Base-by-base conservation (phyloP, 2,888 invertebrate genomes). In the Phorcus lineatus region DNA sequence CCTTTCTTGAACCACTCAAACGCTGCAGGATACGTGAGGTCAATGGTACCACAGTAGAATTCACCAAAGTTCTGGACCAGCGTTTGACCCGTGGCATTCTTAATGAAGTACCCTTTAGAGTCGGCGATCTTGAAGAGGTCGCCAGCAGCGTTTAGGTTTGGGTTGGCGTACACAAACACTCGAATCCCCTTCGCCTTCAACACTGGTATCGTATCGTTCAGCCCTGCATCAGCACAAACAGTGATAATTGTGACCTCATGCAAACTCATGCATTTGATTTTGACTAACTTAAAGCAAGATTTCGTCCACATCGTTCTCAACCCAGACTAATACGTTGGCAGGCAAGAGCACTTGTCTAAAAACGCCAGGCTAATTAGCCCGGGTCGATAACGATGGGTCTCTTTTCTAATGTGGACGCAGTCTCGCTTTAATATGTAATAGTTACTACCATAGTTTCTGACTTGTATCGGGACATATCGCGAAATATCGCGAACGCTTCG, bases 131-230 rank as follows among this genome's bases (percentile, higher is more conserved):
- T 82, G 78, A 86, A 92, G 16, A 91, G 77, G 6, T 82, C 80
- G 0, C 92, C 91, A 3, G 86, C 80, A 7, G 55, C 78, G 80
- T 89, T 89, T 6, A 92, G 83, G 78, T 91, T 87, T 0, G 91
- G 90, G 80, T 90, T 91, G 57, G 91, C 89, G 82, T 92, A 92
- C 36, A 83, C 89, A 24, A 91, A 80, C 0, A 91, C 86, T 16
- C 88, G 84, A 0, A 90, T 85, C 0, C 88, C 89, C 17, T 86
- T 70, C 17, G 81, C 77, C 55, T 83, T 84, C 13, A 89, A 82
- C 2, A 76, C 79, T 16, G 80, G 57, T 19, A 89, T 88, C 13
- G 82, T 84, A 11, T 77, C 55, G 54, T 90, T 83, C 36, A 91
- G 74, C 57, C 82, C 91, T 91, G 84, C 13, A 85, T 80, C 11